Evolutionary conservation across 37 sponge, comb jelly and placozoan species (phyloP).

Genomic region (Petrosia ficiformis): DNA sequence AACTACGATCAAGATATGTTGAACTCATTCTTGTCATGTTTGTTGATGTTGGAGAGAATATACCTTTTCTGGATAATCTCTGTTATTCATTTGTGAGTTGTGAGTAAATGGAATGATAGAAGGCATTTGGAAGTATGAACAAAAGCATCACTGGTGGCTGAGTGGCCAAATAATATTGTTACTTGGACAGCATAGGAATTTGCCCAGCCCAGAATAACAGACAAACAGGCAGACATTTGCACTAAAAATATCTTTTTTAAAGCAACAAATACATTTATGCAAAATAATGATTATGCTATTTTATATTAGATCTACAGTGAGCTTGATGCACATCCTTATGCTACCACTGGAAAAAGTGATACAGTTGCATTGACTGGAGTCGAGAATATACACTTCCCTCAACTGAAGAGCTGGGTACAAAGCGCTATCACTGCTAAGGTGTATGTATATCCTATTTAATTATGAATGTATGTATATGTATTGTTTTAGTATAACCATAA

Average conservation of each 20-base stretch:
- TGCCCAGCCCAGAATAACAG: too few relatives aligned
- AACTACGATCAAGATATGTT: constrained; percentile 39
- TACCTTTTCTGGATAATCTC: constrained; percentile 57
- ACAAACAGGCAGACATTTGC: too few relatives aligned
- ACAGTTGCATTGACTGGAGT: constrained; percentile 51
- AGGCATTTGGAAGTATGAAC: background rate
- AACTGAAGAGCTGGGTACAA: constrained; percentile 45
- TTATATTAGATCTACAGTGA: constrained; percentile 15
- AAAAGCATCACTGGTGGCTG: too few relatives aligned
- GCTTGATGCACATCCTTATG: constrained; percentile 18
- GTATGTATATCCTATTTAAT: too few relatives aligned
- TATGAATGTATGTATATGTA: too few relatives aligned
- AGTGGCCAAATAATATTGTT: too few relatives aligned
- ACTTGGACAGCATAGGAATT: too few relatives aligned
- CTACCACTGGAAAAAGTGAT: constrained; percentile 15
- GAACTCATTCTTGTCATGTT: constrained; percentile 51
- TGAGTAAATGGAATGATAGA: background rate
- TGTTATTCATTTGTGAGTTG: constrained; percentile 56
- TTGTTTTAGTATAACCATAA: too few relatives aligned
- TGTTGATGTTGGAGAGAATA: constrained; percentile 68
- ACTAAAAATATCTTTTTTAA: too few relatives aligned
- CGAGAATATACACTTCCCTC: constrained; percentile 38
- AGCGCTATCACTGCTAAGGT: constrained; percentile 10
- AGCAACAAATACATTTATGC: too few relatives aligned
- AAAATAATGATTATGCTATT: too few relatives aligned